Evolutionary conservation across 2,888 invertebrate genomes (phyloP), one percentile per base, ranked within the genome.

Genomic region (Calliopum simillimum): DNA sequence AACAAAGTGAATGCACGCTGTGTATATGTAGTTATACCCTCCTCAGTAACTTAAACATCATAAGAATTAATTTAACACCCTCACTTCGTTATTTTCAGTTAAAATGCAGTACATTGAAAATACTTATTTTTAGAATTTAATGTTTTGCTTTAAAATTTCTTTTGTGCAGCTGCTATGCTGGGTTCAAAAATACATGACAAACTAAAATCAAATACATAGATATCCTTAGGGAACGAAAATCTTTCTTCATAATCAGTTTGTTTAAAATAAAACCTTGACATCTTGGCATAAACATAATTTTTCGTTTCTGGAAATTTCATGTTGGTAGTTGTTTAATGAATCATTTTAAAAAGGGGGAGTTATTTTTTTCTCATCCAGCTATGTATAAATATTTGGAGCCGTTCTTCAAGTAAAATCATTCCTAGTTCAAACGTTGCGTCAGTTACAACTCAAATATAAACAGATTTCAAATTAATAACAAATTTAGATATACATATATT

Each of bases 321-420:
- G 11, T 19, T 49, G 14, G 55, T 14, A 23, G 55, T 55, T 55
- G 25, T 55, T 49, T 49, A 19, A 23, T 11, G 8, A 55, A 14
- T 55, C 33, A 11, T 8, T n/a, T 33, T n/a, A 16, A 33, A 33
- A 12, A 58, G n/a, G 56, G 56, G 56, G 56, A n/a, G 56, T 58
- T 14, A 14, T 33, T 51, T 64, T 49, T 63, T 63, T 49, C 13
- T 25, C 5, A 19, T 65, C 13, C 13, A 19, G 43, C 47, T 62
- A 19, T 16, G 49, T 66, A 58, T 66, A 66, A 66, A 66, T 66
- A 66, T 16, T 44, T 16, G 41, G 51, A 51, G 14, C 19, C 41
- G 4, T n/a, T 47, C 51, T 59, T 51, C 12, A 68, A 68, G 3
- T 43, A 3, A 41, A 61, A 3, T 68, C 53, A 68, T 58, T 68